phyloP scores from a whole-genome alignment of 2,113 vertebrate species.

The Carlito syrichta region DNA sequence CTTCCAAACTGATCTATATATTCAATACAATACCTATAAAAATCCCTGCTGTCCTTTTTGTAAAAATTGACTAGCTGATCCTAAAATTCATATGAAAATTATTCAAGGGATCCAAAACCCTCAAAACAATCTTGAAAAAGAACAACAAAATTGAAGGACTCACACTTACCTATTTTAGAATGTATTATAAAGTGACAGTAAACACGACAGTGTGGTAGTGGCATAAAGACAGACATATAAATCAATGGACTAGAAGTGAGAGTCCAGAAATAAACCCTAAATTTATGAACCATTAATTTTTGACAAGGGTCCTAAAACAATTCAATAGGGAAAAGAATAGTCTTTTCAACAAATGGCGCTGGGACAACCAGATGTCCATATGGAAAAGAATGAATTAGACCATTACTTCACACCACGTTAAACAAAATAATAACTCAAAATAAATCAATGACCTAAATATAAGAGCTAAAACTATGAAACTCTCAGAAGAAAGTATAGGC shows the following conservation, averaged over 20 bases:
- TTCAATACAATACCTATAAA: not conserved
- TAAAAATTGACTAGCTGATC: not conserved
- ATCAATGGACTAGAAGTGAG: not conserved
- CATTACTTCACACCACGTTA: not conserved
- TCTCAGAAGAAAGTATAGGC: not conserved
- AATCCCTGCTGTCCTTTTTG: not conserved
- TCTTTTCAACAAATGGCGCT: not conserved
- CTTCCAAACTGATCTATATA: not conserved
- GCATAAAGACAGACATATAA: not conserved
- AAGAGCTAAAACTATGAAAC: not conserved
- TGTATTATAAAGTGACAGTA: not conserved
- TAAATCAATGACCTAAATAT: not conserved
- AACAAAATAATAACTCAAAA: not conserved
- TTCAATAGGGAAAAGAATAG: not conserved
- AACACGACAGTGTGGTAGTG: not conserved
- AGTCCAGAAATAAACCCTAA: not conserved
- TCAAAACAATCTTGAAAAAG: not conserved
- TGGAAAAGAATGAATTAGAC: not conserved
- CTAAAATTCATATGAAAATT: not conserved
- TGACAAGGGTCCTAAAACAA: not conserved
- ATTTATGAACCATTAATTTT: not conserved
- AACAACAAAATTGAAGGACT: not conserved
- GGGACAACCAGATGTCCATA: not conserved
- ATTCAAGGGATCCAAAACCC: not conserved
- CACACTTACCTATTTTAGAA: not conserved